Conservation (phyloP, 2,113 vertebrate species). For the Plestiodon gilberti region DNA sequence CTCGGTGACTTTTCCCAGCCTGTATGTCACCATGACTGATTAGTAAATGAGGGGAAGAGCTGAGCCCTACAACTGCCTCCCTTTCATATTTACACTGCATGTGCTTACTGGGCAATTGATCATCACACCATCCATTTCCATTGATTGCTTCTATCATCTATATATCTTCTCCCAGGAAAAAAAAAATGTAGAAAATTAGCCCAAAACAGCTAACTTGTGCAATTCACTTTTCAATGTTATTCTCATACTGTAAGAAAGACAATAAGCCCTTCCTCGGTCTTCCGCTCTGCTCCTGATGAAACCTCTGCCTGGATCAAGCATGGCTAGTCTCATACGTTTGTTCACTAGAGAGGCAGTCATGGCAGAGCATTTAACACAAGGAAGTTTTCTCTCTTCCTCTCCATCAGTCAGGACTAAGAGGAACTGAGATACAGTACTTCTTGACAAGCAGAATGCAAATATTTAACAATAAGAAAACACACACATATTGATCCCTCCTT, state of each 20-base stretch:
- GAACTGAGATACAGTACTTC: too few relatives aligned
- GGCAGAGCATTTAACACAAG: constrained; percentile 54
- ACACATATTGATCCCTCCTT: constrained; percentile 69
- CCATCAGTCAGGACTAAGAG: constrained; percentile 64
- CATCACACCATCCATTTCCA: not conserved
- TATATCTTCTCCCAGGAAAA: not conserved
- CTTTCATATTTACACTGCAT: not conserved
- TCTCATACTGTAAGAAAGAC: not conserved
- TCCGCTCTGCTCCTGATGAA: not conserved
- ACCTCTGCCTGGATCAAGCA: constrained; percentile 39
- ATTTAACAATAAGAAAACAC: constrained; percentile 73
- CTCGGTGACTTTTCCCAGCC: not conserved
- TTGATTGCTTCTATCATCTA: not conserved
- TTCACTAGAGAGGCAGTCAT: constrained; percentile 51
- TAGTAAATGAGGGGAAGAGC: not conserved
- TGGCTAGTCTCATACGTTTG: constrained; percentile 19
- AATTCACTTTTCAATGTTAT: not conserved
- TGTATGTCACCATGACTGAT: not conserved
- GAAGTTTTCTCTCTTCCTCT: constrained; percentile 63
- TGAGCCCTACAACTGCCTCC: not conserved
- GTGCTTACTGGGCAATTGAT: not conserved
- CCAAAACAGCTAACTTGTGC: not conserved
- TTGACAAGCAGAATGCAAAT: constrained; percentile 73
- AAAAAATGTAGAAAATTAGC: too few relatives aligned
- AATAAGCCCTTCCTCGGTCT: not conserved